Conservation (phyloP, 23 tunicate genomes). For the Styela clava region DNA sequence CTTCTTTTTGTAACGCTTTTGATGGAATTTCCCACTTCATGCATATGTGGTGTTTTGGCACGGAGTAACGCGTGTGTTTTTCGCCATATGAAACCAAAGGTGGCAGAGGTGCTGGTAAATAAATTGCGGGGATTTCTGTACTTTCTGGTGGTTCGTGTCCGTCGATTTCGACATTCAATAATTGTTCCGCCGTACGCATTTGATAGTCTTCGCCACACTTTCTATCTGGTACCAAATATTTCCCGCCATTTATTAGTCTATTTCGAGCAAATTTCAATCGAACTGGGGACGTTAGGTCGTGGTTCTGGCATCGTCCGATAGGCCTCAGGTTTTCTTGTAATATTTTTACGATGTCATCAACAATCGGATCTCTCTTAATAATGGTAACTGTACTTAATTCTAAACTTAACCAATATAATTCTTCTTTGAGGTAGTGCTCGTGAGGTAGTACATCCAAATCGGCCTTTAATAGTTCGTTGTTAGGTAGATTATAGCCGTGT, state of each 20-base stretch:
- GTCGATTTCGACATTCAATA: conserved; percentile 16
- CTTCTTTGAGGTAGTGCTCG: not conserved
- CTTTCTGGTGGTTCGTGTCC: not conserved
- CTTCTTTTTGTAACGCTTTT: conserved; percentile 45
- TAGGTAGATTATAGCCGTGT: not conserved
- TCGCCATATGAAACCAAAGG: conserved; percentile 57
- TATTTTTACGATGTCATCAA: conserved; percentile 31
- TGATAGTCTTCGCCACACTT: conserved; percentile 16
- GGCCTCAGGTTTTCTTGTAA: not conserved
- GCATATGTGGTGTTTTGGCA: conserved; percentile 40
- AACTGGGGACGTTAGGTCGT: not conserved
- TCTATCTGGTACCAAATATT: not conserved
- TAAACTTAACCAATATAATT: conserved; percentile 54
- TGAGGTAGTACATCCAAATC: not conserved
- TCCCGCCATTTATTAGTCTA: conserved; percentile 8
- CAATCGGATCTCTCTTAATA: conserved; percentile 73
- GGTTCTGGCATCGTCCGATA: not conserved
- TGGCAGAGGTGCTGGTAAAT: conserved; percentile 29
- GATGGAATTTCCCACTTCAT: conserved; percentile 49
- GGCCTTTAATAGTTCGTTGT: not conserved
- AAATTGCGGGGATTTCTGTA: not conserved
- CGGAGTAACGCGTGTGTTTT: conserved; percentile 23
- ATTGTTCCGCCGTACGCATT: conserved; percentile 51
- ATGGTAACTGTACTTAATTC: conserved; percentile 31
- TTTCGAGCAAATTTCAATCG: conserved; percentile 1